Evolutionary conservation across 2,888 invertebrate genomes (phyloP), one percentile per base, ranked within the genome.

Genomic region (Drymonia ruficornis): DNA sequence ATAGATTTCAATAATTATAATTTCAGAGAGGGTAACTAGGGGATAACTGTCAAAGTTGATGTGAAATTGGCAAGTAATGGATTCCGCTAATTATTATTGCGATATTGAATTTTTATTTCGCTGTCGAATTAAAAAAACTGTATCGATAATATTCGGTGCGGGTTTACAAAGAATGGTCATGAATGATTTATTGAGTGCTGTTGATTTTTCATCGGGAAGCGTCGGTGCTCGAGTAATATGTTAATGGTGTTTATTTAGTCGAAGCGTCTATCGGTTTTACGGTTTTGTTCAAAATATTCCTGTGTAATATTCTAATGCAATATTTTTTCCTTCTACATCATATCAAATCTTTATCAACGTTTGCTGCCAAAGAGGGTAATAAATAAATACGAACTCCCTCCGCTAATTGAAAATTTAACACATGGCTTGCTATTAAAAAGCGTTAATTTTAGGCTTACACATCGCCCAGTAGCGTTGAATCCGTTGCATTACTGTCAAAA

Each of bases 401-500:
- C 23, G 19, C 8, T 49, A 19, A 38, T 53, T 12, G 34, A 44
- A 42, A 49, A 49, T 51, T 43, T 23, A 45, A 48, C 31, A 42
- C 46, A 51, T 51, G 40, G 15, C 34, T 62, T 49, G 57, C 58
- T 46, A 68, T 71, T 67, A 63, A 62, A 74, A 77, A 77, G 67
- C 58, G 70, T 74, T 78, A 81, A 80, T 81, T 83, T 80, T 70
- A 70, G 76, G 55, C 72, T 63, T 50, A 67, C 70, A 65, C 73
- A 72, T 78, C 72, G 66, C 60, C 61, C 65, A 56, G 73, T 67
- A 76, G 78, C 71, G 67, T 67, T 50, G 80, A 84, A 80, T 83
- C 81, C 87, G 88, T 89, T 91, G 91, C 89, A 89, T 90, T 91
- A 89, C 81, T 92, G 92, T 92, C 91, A 92, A 89, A 91, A 91